Evolutionary conservation across 2,797 vertebrate genomes (phyloP).

Genomic region (Hydrocynus forskahlii): DNA sequence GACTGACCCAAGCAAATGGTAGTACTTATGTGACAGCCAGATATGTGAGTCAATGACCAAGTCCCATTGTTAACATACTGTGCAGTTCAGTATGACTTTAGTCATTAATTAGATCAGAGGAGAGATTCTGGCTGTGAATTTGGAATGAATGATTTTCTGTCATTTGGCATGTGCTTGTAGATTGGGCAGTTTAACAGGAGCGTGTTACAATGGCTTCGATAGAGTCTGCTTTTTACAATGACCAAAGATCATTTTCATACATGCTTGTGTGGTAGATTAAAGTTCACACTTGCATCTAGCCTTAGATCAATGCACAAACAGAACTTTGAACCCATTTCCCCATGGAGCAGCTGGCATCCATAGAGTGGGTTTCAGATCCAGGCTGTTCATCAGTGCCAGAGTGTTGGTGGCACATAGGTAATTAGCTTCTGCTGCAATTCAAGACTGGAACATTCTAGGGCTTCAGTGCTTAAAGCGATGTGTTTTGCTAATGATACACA

Average conservation of each 20-base stretch:
- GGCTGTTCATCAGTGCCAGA: neutral
- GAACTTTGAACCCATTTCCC: neutral
- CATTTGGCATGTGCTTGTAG: neutral
- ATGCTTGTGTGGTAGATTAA: neutral
- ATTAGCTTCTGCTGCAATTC: constrained; percentile 3
- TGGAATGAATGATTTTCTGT: too few species aligned
- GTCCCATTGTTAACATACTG: neutral
- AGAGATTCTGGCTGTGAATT: neutral
- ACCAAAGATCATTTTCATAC: neutral
- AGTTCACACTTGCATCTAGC: neutral
- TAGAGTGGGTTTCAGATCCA: neutral
- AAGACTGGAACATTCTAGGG: neutral
- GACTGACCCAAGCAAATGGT: constrained; percentile 6
- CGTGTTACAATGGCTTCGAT: neutral
- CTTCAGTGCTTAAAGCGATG: neutral
- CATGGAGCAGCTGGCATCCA: neutral
- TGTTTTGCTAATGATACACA: neutral
- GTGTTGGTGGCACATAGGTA: neutral
- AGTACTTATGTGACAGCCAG: neutral
- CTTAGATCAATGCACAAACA: neutral
- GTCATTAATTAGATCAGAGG: neutral
- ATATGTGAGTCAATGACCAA: neutral
- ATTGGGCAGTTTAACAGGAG: neutral
- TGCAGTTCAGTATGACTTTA: neutral
- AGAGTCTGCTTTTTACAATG: neutral